Conservation (phyloP, 1,140 invertebrate genomes). For the Laupala kohalensis region DNA sequence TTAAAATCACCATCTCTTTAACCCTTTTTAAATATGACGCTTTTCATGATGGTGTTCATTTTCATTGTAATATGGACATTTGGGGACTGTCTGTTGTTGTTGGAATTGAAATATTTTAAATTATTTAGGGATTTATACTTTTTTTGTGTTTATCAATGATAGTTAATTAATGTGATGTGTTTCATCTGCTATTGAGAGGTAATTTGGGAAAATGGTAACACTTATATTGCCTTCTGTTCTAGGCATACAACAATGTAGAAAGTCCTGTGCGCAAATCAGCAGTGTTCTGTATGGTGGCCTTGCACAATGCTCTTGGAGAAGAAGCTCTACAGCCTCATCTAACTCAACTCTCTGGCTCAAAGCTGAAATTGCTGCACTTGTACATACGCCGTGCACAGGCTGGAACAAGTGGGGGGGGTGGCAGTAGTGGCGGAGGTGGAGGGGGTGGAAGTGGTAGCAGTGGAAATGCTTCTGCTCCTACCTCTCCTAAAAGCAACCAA, state of each 20-base stretch:
- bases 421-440: constrained; percentile 28
- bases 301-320: constrained; percentile 76
- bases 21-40: no score
- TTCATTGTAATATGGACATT: no score
- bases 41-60: no score
- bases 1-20: no score
- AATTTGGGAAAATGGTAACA: not conserved
- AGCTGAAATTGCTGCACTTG: constrained; percentile 60
- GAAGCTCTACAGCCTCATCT: constrained; percentile 66
- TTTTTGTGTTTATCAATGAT: no score
- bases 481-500: constrained; percentile 10
- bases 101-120: no score
- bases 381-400: constrained; percentile 50
- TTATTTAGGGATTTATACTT: no score
- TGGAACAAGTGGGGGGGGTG: constrained; percentile 24
- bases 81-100: no score
- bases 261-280: constrained; percentile 84
- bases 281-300: constrained; percentile 89
- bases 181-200: no score
- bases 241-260: constrained; percentile 78
- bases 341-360: constrained; percentile 65
- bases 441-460: constrained; percentile 27
- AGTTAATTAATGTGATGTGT: no score
- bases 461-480: constrained; percentile 5
- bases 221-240: constrained; percentile 19